Base-by-base conservation (phyloP, 1,140 invertebrate genomes). In the Elysia chlorotica region DNA sequence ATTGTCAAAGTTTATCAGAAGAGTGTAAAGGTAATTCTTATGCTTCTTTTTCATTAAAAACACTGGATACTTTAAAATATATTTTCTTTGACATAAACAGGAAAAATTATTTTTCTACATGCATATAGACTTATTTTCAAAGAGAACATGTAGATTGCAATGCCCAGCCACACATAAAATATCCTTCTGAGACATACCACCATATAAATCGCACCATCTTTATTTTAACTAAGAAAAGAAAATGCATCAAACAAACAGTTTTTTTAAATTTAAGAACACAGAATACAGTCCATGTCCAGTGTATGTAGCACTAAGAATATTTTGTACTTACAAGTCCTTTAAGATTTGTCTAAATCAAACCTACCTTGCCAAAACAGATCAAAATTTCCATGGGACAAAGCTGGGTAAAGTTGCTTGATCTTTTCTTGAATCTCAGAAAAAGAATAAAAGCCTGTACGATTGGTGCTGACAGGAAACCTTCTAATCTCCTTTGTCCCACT, bases 181-280 rank as follows among this genome's bases (percentile, higher is more conserved):
- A 48, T 48, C 10, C n/a, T n/a, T 48, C 10, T 48, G n/a, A n/a
- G 41, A 48, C 41, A 48, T 14, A 10, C 41, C 41, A 14, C 31
- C 71, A 23, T 31, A 74, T 62, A 63, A 59, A 65, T 74, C 17
- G 37, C 0, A 21, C 28, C 63, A n/a, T n/a, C n/a, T n/a, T n/a
- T n/a, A 73, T 73, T 36, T 48, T 67, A 5, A 70, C 59, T 33
- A 67, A 67, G 2, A 75, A 53, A 1, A 73, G n/a, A 25, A 41
- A 59, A 54, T 67, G 63, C n/a, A 36, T 37, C 21, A 75, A 53
- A 59, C 56, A 75, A 17, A 70, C 74, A 48, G 10, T 48, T n/a
- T 14, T 14, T 48, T 10, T 48, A 14, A 48, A 48, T 48, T 14
- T 48, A n/a, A 48, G 10, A 10, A 48, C 41, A 48, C 10, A 48